Conservation (phyloP, 2,113 vertebrate species). For the Vimba vimba region DNA sequence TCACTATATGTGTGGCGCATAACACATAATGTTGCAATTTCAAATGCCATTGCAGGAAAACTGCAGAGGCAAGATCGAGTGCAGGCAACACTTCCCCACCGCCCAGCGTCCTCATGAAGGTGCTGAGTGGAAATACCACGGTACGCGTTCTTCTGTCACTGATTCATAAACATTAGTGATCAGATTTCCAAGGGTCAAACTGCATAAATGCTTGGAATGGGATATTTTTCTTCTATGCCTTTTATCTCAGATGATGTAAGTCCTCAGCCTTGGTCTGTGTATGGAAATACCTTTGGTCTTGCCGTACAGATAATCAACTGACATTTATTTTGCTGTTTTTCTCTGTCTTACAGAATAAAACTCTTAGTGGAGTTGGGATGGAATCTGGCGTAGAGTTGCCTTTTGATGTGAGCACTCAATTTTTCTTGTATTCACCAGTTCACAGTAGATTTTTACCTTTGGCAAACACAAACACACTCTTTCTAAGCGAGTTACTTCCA, state of each 20-base stretch:
- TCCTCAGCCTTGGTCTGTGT: neutral
- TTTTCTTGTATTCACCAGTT: neutral
- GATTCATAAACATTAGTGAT: slow-evolving; percentile 12
- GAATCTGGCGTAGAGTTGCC: slow-evolving; percentile 77
- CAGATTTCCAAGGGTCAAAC: slow-evolving; percentile 2
- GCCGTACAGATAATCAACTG: neutral
- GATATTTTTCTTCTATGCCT: slow-evolving; percentile 11
- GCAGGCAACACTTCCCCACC: slow-evolving; percentile 63
- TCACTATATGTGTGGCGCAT: neutral
- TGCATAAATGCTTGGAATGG: slow-evolving; percentile 5
- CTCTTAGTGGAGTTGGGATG: slow-evolving; percentile 85
- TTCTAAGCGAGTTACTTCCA: neutral
- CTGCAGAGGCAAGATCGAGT: slow-evolving; percentile 67
- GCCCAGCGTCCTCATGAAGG: slow-evolving; percentile 86
- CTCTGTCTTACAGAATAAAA: slow-evolving; percentile 83
- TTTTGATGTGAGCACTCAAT: slow-evolving; percentile 79
- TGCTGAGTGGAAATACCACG: slow-evolving; percentile 80
- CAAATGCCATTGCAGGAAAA: slow-evolving; percentile 70
- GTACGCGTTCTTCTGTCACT: slow-evolving; percentile 73
- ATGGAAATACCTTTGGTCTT: neutral
- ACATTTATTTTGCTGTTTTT: slow-evolving; percentile 53
- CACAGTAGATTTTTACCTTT: neutral
- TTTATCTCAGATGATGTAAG: slow-evolving; percentile 5
- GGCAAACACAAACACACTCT: neutral
- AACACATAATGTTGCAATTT: neutral